A percentile compares a stretch with the other conserved stretches of the same genome.
Conservation (phyloP, 2,113 vertebrate species). For the Clarias magur region DNA sequence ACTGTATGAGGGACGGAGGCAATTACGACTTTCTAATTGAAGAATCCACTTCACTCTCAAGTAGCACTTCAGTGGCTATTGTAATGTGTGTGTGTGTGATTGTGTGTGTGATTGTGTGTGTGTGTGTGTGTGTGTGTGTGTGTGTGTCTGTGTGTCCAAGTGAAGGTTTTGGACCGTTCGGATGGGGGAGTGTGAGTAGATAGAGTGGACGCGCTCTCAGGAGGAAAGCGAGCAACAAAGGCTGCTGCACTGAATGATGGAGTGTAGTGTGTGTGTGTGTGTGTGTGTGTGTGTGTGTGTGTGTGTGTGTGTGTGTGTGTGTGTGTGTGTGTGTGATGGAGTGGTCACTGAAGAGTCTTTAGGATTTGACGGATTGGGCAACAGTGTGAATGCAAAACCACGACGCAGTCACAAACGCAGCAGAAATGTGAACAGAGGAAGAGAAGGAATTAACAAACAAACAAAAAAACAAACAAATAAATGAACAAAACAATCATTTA, state of each 20-base stretch:
- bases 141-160: slow-evolving; percentile 3
- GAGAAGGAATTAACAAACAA: neutral
- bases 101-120: slow-evolving; percentile 11
- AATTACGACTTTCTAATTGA: slow-evolving; percentile 22
- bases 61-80: slow-evolving; percentile 36
- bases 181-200: neutral
- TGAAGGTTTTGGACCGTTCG: neutral
- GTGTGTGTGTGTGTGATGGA: slow-evolving; percentile 14
- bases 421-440: neutral
- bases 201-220: neutral
- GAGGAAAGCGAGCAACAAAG: slow-evolving; percentile 33
- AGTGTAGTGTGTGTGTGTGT: slow-evolving; percentile 8
- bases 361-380: slow-evolving; percentile 23
- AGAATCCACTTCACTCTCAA: slow-evolving; percentile 34
- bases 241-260: slow-evolving; percentile 28
- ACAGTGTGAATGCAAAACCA: neutral
- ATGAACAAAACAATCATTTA: neutral
- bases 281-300: slow-evolving; percentile 32
- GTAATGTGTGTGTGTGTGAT: slow-evolving; percentile 2
- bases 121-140: slow-evolving; percentile 1
- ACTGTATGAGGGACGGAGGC: neutral
- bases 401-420: neutral
- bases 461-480: neutral
- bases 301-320: slow-evolving; percentile 19
- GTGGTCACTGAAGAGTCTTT: slow-evolving; percentile 16